Evolutionary conservation across 2,113 vertebrate species (phyloP), one percentile per base, ranked within the genome.

Genomic region (Pao palembangensis): DNA sequence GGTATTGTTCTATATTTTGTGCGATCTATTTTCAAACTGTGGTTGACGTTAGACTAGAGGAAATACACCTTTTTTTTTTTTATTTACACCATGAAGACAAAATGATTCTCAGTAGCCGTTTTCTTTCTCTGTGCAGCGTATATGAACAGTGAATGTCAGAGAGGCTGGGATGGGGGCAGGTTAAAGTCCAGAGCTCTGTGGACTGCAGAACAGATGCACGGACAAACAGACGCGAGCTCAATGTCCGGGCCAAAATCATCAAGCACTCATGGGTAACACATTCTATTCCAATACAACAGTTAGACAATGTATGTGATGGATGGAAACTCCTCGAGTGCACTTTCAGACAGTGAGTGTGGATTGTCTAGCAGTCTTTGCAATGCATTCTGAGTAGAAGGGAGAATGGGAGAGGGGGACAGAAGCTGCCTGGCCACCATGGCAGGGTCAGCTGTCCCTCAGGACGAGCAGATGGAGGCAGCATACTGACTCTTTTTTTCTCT

Each of bases 401-500:
- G 69, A 60, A 70, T 76, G 83, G 82, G 81, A 78, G 80, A 31
- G 58, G 70, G 78, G 82, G 79, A 77, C 76, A 84, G 80, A 84
- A 84, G 78, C 81, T 83, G 83, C 79, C 78, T 85, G 87, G 80
- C 82, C 85, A 83, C 83, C 68, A 76, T 85, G 85, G 83, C 81
- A 81, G 83, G 86, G 86, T 87, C 88, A 87, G 86, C 79, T 82
- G 78, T 85, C 87, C 86, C 87, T 87, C 75, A 84, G 86, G 81
- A 89, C 64, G 51, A 85, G 87, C 87, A 87, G 82, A 90, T 88
- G 88, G 87, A 88, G 86, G 88, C 85, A 87, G 88, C 87, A 87
- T 85, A 87, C 85, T 88, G 86, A 87, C 84, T 84, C 75, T 58
- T 48, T 73, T 82, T 82, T 78, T 84, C 71, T 86, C 74, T 85